These are phyloP conservation scores for Helicolenus hilgendorfi DNA, from an alignment of 2,797 vertebrate genomes.

Conservation along the genomic window DNA sequence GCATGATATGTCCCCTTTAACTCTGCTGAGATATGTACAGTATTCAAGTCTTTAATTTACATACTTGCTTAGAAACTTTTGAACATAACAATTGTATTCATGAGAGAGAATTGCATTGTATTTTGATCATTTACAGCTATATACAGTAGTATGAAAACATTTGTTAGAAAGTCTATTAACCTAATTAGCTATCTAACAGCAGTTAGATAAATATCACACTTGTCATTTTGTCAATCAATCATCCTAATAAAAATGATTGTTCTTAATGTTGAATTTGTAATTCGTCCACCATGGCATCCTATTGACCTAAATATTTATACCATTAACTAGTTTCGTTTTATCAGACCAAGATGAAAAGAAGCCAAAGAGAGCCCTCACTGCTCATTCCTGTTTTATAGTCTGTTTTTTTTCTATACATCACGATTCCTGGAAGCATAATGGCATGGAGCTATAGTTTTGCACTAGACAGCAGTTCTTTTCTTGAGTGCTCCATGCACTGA, in stretches of 20 bases:
- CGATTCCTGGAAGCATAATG: neutral
- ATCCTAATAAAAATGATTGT: neutral
- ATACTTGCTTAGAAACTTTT: neutral
- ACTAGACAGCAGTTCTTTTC: slow-evolving; percentile 16
- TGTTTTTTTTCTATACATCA: neutral
- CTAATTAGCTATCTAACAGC: neutral
- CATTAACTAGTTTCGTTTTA: neutral
- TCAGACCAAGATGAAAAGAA: neutral
- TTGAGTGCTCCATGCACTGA: slow-evolving; percentile 36
- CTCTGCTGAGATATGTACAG: neutral
- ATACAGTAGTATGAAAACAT: neutral
- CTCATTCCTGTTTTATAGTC: neutral
- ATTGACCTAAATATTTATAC: neutral
- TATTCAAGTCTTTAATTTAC: neutral
- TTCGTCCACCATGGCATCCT: neutral
- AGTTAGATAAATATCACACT: neutral
- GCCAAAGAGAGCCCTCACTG: neutral
- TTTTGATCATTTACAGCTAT: neutral
- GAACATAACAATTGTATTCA: neutral
- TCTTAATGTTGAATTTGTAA: neutral
- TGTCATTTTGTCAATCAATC: neutral
- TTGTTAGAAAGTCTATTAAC: neutral
- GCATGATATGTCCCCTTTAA: neutral
- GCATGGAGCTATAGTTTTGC: neutral
- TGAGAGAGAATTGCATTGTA: neutral